Base-by-base conservation (phyloP, 2,797 vertebrate genomes). In the Sciurus carolinensis region DNA sequence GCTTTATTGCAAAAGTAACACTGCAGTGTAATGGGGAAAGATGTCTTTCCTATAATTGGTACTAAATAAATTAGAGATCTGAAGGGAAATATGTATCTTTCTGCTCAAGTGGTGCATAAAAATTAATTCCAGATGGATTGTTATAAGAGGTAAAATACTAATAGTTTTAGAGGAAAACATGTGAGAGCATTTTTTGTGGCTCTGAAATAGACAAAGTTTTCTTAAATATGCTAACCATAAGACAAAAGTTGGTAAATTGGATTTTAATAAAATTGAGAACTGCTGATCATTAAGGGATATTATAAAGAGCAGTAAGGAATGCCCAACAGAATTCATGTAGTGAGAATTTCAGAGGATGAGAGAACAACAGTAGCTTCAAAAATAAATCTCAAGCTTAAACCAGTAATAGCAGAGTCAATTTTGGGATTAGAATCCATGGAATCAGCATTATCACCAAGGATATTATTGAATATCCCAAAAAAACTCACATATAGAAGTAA, bases 371-470 rank as follows among this genome's bases (percentile, higher is more conserved):
- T 30, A 7, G 42, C 12, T 33, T 39, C 17, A 3, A 36, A 71
- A 3, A 18, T 91, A 99, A 99, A 98, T 99, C 99, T 98, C 99
- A 99, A 97, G 99, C 99, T 98, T 99, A 99, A 99, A 99, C 99
- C 99, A 99, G 98, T 99, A 99, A 99, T 99, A 99, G 99, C 99
- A 99, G 98, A 99, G 99, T 99, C 99, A 99, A 99, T 99, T 99
- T 99, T 99, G 99, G 99, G 99, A 99, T 99, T 99, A 99, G 99
- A 99, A 99, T 99, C 99, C 99, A 75, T 99, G 99, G 99, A 99
- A 99, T 98, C 99, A 99, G 99, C 99, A 99, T 99, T 99, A 99
- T 98, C 99, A 99, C 99, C 99, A 99, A 98, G 99, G 99, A 99
- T 99, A 99, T 99, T 99, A 99, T 99, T 99, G 98, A 99, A 98